Evolutionary conservation across 2,888 invertebrate genomes (phyloP).

Genomic region (Xanthorhoe spadicearia): DNA sequence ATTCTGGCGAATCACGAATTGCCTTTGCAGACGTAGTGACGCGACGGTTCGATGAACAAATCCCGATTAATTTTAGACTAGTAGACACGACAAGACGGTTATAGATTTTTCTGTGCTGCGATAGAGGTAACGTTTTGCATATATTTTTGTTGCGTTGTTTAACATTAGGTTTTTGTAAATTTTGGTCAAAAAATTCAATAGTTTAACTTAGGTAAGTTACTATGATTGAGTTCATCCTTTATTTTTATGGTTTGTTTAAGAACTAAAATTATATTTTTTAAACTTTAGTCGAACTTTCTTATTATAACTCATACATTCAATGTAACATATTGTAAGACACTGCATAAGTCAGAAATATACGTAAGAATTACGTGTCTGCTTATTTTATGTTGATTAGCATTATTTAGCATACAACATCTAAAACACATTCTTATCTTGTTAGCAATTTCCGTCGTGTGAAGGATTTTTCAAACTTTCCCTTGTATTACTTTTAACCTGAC

Average conservation of each 20-base stretch:
- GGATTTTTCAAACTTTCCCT: conserved; percentile 58
- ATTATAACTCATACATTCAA: neutral
- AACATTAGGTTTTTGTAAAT: neutral
- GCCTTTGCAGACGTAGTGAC: conserved; percentile 75
- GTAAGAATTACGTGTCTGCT: conserved; percentile 58
- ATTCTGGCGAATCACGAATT: conserved; percentile 71
- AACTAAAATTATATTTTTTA: neutral
- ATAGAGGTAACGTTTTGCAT: conserved; percentile 19
- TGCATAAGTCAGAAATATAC: conserved; percentile 50
- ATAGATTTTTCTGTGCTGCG: conserved; percentile 7
- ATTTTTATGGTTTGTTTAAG: neutral
- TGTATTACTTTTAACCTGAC: conserved; percentile 53
- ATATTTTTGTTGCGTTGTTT: neutral
- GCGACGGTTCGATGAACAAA: conserved; percentile 63
- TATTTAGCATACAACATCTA: conserved; percentile 70
- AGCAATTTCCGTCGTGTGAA: conserved; percentile 58
- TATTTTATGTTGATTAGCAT: conserved; percentile 62
- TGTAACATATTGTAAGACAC: neutral
- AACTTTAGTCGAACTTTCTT: neutral
- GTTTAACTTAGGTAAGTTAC: no score
- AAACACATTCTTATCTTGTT: conserved; percentile 57
- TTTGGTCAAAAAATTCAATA: no score
- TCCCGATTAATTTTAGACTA: conserved; percentile 56
- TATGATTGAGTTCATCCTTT: neutral
- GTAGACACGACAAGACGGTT: conserved; percentile 34